phyloP scores from a whole-genome alignment of 2,888 invertebrate species.

The Macrophya annulata region DNA sequence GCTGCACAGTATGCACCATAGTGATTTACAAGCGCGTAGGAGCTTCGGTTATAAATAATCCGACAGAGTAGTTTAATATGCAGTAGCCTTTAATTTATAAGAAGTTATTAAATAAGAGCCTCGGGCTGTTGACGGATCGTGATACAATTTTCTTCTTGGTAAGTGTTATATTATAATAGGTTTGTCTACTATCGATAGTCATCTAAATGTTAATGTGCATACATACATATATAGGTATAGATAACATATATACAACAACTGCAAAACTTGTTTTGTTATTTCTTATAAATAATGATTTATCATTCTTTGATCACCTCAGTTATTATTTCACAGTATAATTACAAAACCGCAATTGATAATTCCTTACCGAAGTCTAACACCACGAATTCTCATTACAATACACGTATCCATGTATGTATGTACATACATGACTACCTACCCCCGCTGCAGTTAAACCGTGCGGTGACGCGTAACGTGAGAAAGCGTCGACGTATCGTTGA shows the following conservation, averaged over 20 bases:
- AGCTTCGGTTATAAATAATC: constrained; percentile 71
- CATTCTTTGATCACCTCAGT: not conserved
- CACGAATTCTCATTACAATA: not conserved
- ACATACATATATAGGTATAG: not conserved
- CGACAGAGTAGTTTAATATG: constrained; percentile 72
- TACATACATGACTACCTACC: too few relatives aligned
- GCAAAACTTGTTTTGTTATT: not conserved
- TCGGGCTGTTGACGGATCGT: constrained; percentile 65
- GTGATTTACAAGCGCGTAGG: constrained; percentile 71
- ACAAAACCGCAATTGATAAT: not conserved
- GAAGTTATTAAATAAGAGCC: constrained; percentile 75
- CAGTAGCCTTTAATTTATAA: constrained; percentile 76
- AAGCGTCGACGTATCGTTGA: constrained; percentile 61
- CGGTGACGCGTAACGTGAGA: constrained; percentile 70
- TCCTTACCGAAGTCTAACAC: not conserved
- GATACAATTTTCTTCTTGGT: constrained; percentile 28
- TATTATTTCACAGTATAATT: not conserved
- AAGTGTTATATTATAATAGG: not conserved
- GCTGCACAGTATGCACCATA: not conserved
- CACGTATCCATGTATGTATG: not conserved
- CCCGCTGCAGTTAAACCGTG: constrained; percentile 46
- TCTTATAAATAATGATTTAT: constrained; percentile 4
- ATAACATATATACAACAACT: not conserved
- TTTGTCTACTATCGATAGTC: constrained; percentile 10
- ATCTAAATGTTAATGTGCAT: constrained; percentile 26